A percentile compares a stretch with the other conserved stretches of the same genome.
These are phyloP conservation scores for Vanessa atalanta DNA, from an alignment of 1,140 invertebrate genomes.

Conservation along the genomic window DNA sequence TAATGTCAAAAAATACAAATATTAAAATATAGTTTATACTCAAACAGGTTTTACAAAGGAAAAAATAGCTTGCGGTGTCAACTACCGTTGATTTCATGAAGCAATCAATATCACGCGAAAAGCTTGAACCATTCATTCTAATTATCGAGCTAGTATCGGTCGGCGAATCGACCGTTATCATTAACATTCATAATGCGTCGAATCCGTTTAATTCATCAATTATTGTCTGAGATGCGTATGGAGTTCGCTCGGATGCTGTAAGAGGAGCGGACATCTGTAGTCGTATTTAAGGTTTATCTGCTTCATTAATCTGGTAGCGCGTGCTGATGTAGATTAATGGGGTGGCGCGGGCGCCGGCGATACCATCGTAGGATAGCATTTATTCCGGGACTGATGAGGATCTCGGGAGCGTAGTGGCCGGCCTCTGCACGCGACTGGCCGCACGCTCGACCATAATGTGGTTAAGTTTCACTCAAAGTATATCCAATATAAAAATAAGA, in stretches of 20 bases:
- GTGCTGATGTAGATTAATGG: slow-evolving; percentile 78
- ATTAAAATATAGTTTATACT: too few species aligned
- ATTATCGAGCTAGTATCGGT: slow-evolving; percentile 58
- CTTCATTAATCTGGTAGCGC: slow-evolving; percentile 75
- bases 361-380: slow-evolving; percentile 66
- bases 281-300: slow-evolving; percentile 75
- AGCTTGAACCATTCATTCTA: slow-evolving; percentile 63
- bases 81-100: slow-evolving; percentile 45
- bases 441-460: slow-evolving; percentile 26
- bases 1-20: too few species aligned
- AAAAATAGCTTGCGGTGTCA: neutral
- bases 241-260: slow-evolving; percentile 51
- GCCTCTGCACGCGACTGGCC: slow-evolving; percentile 54
- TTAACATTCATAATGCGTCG: slow-evolving; percentile 67
- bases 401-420: slow-evolving; percentile 44
- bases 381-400: slow-evolving; percentile 65
- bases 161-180: slow-evolving; percentile 53
- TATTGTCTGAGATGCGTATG: slow-evolving; percentile 56
- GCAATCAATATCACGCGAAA: slow-evolving; percentile 53
- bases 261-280: slow-evolving; percentile 66
- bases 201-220: slow-evolving; percentile 71
- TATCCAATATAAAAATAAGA: neutral
- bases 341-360: slow-evolving; percentile 65
- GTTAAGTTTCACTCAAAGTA: slow-evolving; percentile 14
- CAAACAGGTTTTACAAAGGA: neutral